Evolutionary conservation across 2,888 invertebrate species (phyloP), one percentile per base, ranked within the genome.

Genomic region (Drosophila putrida): DNA sequence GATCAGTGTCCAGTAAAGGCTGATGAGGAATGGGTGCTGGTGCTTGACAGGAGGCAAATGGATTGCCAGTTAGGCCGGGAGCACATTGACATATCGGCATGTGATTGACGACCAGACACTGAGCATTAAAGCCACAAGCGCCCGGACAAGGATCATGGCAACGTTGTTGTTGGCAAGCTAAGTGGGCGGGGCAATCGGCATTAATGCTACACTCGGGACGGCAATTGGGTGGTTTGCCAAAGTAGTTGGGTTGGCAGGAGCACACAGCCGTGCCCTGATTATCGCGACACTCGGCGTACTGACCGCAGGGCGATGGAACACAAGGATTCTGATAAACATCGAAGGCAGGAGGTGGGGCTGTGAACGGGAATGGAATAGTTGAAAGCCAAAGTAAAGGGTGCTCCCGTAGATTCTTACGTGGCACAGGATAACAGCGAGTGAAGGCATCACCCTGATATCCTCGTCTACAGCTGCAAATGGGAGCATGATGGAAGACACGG

Each of bases 391-490:
- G 27, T 9, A 43, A 15, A 5, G 11, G 0, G 28, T 13, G 8
- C 4, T 15, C 2, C 11, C 27, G 11, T 4, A 36, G 15, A 9
- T 49, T 63, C 92, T 92, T 93, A 92, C 92, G 90, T 76, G 91
- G 91, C 64, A 93, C 91, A 46, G 93, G 91, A 74, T 93, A 93
- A 82, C 95, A 95, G 81, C 94, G 93, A 0, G 94, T 94, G 89
- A 96, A 96, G 47, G 96, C 96, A 93, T 96, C 96, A 75, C 96
- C 96, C 80, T 95, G 95, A 85, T 94, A 96, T 41, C 95, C 95
- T 75, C 90, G 91, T 44, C 93, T 93, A 89, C 97, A 97, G 59
- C 94, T 94, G 90, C 97, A 97, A 75, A 96, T 94, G 0, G 97
- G 96, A 72, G 95, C 95, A 90, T 97, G 97, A 86, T 96, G 96